Base-by-base conservation (phyloP, 2,797 vertebrate species). In the Nannoperca australis region DNA sequence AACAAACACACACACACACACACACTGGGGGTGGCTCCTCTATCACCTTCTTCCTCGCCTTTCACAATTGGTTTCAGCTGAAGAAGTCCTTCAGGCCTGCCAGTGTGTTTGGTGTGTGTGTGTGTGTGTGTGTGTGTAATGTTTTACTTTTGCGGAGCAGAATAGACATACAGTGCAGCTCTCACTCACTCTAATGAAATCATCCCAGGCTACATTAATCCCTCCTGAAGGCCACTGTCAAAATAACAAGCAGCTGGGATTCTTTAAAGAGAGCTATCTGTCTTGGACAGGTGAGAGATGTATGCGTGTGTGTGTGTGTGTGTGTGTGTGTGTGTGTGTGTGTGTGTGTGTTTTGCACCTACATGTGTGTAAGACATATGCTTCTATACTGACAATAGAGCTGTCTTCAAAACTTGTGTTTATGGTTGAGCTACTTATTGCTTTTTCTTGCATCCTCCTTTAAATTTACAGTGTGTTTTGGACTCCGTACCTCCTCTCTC, bases 401-500 rank as follows among this genome's bases (percentile, higher is more conserved):
- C 56, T 63, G 50, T 66, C 40, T 53, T 70, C 56, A 79, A 45
- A 61, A 49, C 53, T 17, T 55, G 68, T 78, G 66, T 83, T 64
- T 71, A 81, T 70, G 47, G n/a, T 45, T 70, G 53, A 66, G 64
- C 51, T 38, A 22, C 55, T 59, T 50, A 65, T 60, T 60, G 47
- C 32, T 51, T 70, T 17, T 38, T 49, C 34, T 75, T 70, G 45
- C 32, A 36, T 45, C n/a, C 17, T 76, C 9, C 9, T 69, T 60
- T 44, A 55, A 64, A 65, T 72, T 10, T 58, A 34, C 30, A 70
- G 34, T 54, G 63, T 71, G 55, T 74, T 63, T 5, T 2, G 3
- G 55, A 71, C 59, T 88, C 81, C 78, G 65, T 95, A 94, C 97
- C 95, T 97, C 97, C 94, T 95, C 96, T 96, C 92, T 99, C 98